Conservation (phyloP, 2,888 invertebrate genomes). For the Chrysolina americana region DNA sequence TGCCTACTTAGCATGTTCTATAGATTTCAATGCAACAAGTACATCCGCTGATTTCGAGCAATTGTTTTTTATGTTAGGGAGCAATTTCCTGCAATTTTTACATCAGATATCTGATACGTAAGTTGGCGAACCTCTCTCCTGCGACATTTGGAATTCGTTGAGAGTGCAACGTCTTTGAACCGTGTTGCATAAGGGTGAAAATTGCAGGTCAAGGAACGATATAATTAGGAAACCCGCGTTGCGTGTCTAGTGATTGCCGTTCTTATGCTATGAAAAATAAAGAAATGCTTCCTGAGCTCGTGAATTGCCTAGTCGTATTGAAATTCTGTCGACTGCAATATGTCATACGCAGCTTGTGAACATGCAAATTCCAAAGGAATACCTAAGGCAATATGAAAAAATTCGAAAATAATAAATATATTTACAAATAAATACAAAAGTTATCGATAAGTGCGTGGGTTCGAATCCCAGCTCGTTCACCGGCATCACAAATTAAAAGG, state of each 20-base stretch:
- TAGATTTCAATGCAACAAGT: slow-evolving; percentile 48
- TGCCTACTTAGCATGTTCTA: slow-evolving; percentile 46
- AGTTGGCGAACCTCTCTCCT: slow-evolving; percentile 4
- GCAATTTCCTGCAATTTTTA: slow-evolving; percentile 48
- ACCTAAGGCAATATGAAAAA: background rate
- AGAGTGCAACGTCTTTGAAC: background rate
- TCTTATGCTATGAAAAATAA: slow-evolving; percentile 21
- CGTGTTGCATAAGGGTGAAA: slow-evolving; percentile 11
- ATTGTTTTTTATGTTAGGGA: slow-evolving; percentile 43
- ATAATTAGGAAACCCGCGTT: slow-evolving; percentile 24
- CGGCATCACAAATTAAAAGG: too few relatives aligned
- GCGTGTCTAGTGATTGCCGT: slow-evolving; percentile 22
- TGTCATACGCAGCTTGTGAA: slow-evolving; percentile 24
- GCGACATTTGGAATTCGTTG: slow-evolving; percentile 14
- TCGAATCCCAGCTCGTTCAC: too few relatives aligned
- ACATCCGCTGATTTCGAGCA: slow-evolving; percentile 45
- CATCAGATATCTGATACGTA: slow-evolving; percentile 36
- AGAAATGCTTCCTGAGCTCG: slow-evolving; percentile 30
- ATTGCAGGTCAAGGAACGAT: slow-evolving; percentile 2
- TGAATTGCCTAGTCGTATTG: slow-evolving; percentile 24
- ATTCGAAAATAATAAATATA: background rate
- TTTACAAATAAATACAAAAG: too few relatives aligned
- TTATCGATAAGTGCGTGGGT: too few relatives aligned
- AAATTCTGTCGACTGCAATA: slow-evolving; percentile 25
- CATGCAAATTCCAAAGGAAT: slow-evolving; percentile 14